These are phyloP conservation scores for Thalassoma bifasciatum DNA, from an alignment of 2,113 vertebrate genomes.

Conservation along the genomic window DNA sequence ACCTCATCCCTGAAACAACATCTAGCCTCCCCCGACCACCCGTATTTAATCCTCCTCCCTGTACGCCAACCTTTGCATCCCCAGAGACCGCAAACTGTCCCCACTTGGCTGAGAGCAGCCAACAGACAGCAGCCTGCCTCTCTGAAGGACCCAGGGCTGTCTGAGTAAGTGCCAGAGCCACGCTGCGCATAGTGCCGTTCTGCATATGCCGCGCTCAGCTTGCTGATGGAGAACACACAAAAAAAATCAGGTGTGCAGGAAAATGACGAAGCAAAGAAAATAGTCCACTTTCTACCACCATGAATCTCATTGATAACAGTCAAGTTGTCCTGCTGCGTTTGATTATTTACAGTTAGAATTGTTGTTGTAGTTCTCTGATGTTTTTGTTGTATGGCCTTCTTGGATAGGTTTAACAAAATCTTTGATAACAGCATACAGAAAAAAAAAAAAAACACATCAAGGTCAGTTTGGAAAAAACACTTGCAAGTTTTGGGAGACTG, in stretches of 20 bases:
- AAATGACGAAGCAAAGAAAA: constrained; percentile 65
- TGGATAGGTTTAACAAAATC: constrained; percentile 64
- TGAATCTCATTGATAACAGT: constrained; percentile 38
- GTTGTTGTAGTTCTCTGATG: constrained; percentile 60
- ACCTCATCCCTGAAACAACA: constrained; percentile 61
- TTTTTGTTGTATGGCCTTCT: constrained; percentile 75
- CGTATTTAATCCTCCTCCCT: constrained; percentile 58
- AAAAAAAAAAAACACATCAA: constrained; percentile 53
- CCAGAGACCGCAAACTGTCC: constrained; percentile 77
- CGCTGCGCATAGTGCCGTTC: constrained; percentile 69
- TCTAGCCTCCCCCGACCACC: constrained; percentile 42
- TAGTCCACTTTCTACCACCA: constrained; percentile 28
- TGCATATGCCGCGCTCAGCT: constrained; percentile 75
- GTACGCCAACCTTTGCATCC: constrained; percentile 76
- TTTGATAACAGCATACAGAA: constrained; percentile 73
- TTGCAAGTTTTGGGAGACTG: constrained; percentile 55
- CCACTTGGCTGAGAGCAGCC: constrained; percentile 66
- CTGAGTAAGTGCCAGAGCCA: constrained; percentile 74
- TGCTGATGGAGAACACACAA: constrained; percentile 63
- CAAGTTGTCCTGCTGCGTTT: constrained; percentile 44
- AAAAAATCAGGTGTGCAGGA: constrained; percentile 62
- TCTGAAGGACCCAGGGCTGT: constrained; percentile 73
- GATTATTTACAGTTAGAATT: constrained; percentile 73
- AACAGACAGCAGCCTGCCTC: constrained; percentile 77
- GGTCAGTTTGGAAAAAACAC: constrained; percentile 71